Evolutionary conservation across 1,140 invertebrate genomes (phyloP).

Genomic region (Leucophenga varia): DNA sequence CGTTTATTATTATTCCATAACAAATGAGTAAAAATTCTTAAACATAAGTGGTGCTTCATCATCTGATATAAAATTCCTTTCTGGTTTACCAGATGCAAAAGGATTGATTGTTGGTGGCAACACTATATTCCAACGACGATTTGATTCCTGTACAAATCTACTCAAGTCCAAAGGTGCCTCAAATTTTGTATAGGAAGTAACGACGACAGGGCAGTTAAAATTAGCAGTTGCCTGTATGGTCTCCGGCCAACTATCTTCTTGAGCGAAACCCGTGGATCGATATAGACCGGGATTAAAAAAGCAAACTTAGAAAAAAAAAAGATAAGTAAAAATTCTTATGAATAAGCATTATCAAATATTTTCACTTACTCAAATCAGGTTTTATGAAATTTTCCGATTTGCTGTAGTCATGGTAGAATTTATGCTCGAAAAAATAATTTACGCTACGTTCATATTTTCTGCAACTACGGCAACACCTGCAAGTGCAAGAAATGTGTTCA

Average conservation of each 20-base stretch:
- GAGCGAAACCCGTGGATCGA: slow-evolving; percentile 63
- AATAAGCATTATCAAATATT: slow-evolving; percentile 54
- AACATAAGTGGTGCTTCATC: slow-evolving; percentile 69
- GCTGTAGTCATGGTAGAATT: slow-evolving; percentile 64
- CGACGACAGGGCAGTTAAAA: slow-evolving; percentile 60
- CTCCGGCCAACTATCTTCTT: slow-evolving; percentile 66
- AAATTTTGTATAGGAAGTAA: slow-evolving; percentile 67
- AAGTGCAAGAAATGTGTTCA: no score
- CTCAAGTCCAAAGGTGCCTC: slow-evolving; percentile 65
- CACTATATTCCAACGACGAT: slow-evolving; percentile 57
- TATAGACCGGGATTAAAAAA: slow-evolving; percentile 73
- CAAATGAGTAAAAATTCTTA: slow-evolving; percentile 68
- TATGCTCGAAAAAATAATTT: slow-evolving; percentile 51
- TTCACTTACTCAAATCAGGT: slow-evolving; percentile 61
- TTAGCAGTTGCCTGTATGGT: slow-evolving; percentile 62
- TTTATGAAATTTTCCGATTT: slow-evolving; percentile 52
- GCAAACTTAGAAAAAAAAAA: slow-evolving; percentile 59
- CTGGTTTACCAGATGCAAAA: slow-evolving; percentile 68
- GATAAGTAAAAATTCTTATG: slow-evolving; percentile 27
- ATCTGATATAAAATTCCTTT: slow-evolving; percentile 73
- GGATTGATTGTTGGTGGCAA: slow-evolving; percentile 62
- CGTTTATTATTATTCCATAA: slow-evolving; percentile 56
- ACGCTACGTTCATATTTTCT: slow-evolving; percentile 31
- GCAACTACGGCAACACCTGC: slow-evolving; percentile 39
- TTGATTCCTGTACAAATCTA: slow-evolving; percentile 57